Base-by-base conservation (phyloP, 2,113 vertebrate species). In the Pogona vitticeps region DNA sequence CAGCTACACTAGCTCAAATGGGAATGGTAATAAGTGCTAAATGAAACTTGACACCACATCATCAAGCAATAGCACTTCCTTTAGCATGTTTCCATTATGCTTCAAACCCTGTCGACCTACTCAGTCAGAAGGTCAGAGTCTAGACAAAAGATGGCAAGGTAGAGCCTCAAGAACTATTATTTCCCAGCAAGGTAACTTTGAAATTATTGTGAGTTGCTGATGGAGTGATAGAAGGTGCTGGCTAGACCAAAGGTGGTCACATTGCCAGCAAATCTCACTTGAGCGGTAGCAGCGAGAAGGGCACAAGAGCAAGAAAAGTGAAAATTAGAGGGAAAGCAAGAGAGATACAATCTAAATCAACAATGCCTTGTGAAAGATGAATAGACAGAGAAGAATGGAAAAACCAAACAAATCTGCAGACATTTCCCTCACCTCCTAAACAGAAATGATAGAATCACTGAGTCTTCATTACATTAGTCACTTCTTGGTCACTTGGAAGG, bases 401-500 rank as follows among this genome's bases (percentile, higher is more conserved):
- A 85, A 67, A 85, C 89, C 88, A 92, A 95, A 88, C 90, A 94
- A 94, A 93, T 84, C 77, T 88, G 80, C 90, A 83, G 73, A 92
- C 76, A 61, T 76, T 76, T 94, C 88, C 89, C 89, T 83, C 12
- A 87, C 88, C 93, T 95, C 94, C 88, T 93, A 95, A 91, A 94
- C 92, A 91, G 85, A 90, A 91, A 88, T 88, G 85, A 81, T 91
- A 90, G 82, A 95, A 92, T 91, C 89, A 89, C 90, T 94, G 90
- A 94, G 93, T 73, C 90, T 75, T 93, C 89, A 94, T 92, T 94
- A 86, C 79, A 89, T 94, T 90, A 95, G 91, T 94, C 92, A 94
- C 88, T 94, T 76, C 26, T 1, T 72, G 91, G 90, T 46, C 90
- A 83, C 61, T 7, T 76, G 89, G 89, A 80, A 87, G 88, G 89